Percentiles rank a stretch among this genome's conserved stretches.
These are phyloP conservation scores for Lasiurus cinereus DNA, from an alignment of 2,113 vertebrate genomes.

Conservation along the genomic window DNA sequence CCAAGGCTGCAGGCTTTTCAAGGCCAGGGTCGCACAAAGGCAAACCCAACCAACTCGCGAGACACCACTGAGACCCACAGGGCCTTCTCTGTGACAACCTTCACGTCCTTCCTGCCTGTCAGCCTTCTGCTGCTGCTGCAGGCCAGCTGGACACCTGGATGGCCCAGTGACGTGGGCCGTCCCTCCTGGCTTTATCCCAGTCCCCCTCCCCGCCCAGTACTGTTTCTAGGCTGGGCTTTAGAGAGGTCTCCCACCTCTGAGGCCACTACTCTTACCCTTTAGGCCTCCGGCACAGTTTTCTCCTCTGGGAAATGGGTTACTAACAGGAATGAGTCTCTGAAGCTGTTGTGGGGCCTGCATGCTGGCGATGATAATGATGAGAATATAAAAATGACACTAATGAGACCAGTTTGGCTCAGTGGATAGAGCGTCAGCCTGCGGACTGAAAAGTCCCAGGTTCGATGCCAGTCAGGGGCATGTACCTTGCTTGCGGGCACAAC, in stretches of 20 bases:
- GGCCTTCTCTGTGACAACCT: not conserved
- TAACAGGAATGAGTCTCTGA: not conserved
- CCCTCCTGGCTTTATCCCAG: not conserved
- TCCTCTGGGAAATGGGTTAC: not conserved
- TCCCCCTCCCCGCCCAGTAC: not conserved
- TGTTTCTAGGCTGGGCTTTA: not conserved
- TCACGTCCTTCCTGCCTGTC: not conserved
- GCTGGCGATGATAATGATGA: not conserved
- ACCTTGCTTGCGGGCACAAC: too few species aligned
- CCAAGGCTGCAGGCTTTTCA: not conserved
- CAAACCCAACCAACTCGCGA: not conserved
- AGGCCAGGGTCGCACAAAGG: not conserved
- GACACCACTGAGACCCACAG: not conserved
- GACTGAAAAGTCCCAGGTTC: too few species aligned
- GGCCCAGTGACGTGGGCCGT: not conserved
- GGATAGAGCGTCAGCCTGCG: too few species aligned
- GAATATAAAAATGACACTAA: not conserved
- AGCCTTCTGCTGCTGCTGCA: not conserved
- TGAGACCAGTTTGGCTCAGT: too few species aligned
- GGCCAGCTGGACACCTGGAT: too few species aligned
- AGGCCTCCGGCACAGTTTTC: not conserved
- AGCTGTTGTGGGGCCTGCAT: not conserved
- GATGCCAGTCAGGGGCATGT: too few species aligned
- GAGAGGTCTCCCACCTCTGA: not conserved
- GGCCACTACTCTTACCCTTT: not conserved